Evolutionary conservation across 30 jellyfish, hydroid and myxozoan genomes (phyloP).

Genomic region (Hydra vulgaris): DNA sequence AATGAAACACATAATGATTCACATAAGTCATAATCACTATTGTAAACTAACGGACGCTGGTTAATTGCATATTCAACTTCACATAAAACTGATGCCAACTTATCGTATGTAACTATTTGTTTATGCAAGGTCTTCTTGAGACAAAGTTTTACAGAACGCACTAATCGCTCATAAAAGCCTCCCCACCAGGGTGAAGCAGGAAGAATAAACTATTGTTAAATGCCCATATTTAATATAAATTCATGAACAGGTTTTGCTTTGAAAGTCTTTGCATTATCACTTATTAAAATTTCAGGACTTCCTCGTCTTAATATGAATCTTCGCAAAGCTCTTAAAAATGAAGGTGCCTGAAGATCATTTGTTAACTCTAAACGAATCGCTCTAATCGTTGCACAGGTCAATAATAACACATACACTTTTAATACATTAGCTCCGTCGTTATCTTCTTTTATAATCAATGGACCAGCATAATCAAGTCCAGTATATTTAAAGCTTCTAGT

Average conservation of each 20-base stretch:
- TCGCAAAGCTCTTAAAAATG: constrained; percentile 25
- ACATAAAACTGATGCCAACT: not conserved
- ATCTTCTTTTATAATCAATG: constrained; percentile 1
- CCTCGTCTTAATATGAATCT: constrained; percentile 43
- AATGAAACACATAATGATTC: constrained; percentile 26
- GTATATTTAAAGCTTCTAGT: not conserved
- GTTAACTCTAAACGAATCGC: constrained; percentile 51
- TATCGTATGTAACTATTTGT: not conserved
- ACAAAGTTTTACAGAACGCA: not conserved
- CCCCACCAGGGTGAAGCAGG: not conserved
- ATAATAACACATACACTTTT: constrained; percentile 27
- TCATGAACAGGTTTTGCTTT: not conserved
- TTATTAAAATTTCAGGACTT: constrained; percentile 9
- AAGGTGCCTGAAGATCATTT: constrained; percentile 27
- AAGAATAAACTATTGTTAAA: not conserved
- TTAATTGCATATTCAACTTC: constrained; percentile 5
- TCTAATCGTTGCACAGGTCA: constrained; percentile 34
- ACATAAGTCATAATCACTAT: constrained; percentile 1
- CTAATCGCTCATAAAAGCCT: not conserved
- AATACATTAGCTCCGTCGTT: not conserved
- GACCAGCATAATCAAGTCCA: constrained; percentile 26
- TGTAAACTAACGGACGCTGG: constrained; percentile 29
- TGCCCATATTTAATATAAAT: not conserved
- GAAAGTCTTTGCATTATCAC: constrained; percentile 21
- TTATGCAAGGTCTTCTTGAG: not conserved